Evolutionary conservation across 30 jellyfish, hydroid and myxozoan genomes (phyloP), one percentile per base, ranked within the genome.

Genomic region (Aurelia sp.): DNA sequence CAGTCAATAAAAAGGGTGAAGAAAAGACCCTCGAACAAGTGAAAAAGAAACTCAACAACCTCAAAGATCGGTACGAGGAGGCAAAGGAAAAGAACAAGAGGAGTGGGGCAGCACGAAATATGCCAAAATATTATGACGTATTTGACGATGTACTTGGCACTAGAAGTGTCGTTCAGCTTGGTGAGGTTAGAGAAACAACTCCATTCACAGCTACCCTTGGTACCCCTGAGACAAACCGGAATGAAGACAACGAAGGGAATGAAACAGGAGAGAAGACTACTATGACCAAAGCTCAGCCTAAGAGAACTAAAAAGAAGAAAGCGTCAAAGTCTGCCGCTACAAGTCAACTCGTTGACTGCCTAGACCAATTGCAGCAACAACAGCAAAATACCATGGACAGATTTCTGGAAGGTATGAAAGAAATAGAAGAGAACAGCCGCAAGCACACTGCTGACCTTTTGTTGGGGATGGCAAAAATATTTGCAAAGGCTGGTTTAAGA

Each of bases 371-470:
- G 48, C 86, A 74, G 55, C n/a, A 41, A 33, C 72, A 74, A 51
- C 86, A 74, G 50, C 86, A 74, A 51, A 75, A 74, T 4, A 74
- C 72, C 38, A 74, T 74, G 86, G n/a, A 52, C 20, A 50, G 52
- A 24, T 74, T 74, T 74, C 73, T 74, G 9, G 75, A 74, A 7
- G 86, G 86, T 11, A 74, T 74, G 86, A 20, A 33, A 21, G 73
- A 74, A 51, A 74, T 74, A 3, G 86, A 74, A 52, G 86, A 74
- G 33, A 74, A 48, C 55, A 74, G 73, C 74, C 50, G 86, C 38
- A 41, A 51, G 52, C 86, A 74, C 24, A 74, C 82, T 6, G 67
- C 86, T 41, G 73, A 74, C 19, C 20, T 75, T 10, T 40, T 74
- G 20, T 48, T 52, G n/a, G 55, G 57, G n/a, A 75, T 74, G 16